Percentiles rank a stretch among this genome's conserved stretches.
Conservation (phyloP, 2,888 invertebrate genomes). For the Pristionchus maxplancki region DNA sequence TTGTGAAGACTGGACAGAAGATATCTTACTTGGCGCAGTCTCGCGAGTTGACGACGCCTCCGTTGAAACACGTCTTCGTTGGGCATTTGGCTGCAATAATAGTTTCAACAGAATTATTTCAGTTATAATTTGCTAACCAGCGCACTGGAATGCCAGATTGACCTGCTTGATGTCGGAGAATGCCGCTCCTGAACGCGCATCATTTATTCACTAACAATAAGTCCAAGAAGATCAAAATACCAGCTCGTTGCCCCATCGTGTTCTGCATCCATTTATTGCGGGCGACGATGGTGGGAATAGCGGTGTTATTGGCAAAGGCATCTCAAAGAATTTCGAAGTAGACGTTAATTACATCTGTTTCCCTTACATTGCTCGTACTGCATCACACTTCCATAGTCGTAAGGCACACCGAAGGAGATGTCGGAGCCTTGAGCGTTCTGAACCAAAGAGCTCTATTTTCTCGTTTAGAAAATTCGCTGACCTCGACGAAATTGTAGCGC, state of each 20-base stretch:
- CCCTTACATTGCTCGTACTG: slow-evolving; percentile 1
- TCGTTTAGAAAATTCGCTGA: neutral
- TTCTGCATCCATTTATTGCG: slow-evolving; percentile 37
- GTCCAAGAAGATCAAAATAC: no score
- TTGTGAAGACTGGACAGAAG: neutral
- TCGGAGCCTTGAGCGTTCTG: slow-evolving; percentile 22
- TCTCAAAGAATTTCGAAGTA: neutral
- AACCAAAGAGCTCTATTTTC: neutral
- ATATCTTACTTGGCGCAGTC: neutral
- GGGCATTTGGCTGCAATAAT: slow-evolving; percentile 26
- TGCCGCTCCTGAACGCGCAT: neutral
- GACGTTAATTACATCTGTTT: neutral
- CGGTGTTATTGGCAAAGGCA: slow-evolving; percentile 3
- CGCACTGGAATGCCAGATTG: slow-evolving; percentile 38
- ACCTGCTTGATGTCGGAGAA: slow-evolving; percentile 48
- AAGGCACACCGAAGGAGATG: neutral
- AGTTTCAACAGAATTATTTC: neutral
- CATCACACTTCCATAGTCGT: slow-evolving; percentile 49
- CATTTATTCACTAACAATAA: neutral
- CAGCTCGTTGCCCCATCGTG: slow-evolving; percentile 34
- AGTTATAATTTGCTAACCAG: neutral
- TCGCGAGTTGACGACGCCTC: slow-evolving; percentile 21
- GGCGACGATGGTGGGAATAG: slow-evolving; percentile 28
- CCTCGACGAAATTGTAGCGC: slow-evolving; percentile 25
- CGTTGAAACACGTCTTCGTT: neutral